Evolutionary conservation across 2,797 vertebrate genomes (phyloP).

Genomic region (Oceanodroma leucorhoa): DNA sequence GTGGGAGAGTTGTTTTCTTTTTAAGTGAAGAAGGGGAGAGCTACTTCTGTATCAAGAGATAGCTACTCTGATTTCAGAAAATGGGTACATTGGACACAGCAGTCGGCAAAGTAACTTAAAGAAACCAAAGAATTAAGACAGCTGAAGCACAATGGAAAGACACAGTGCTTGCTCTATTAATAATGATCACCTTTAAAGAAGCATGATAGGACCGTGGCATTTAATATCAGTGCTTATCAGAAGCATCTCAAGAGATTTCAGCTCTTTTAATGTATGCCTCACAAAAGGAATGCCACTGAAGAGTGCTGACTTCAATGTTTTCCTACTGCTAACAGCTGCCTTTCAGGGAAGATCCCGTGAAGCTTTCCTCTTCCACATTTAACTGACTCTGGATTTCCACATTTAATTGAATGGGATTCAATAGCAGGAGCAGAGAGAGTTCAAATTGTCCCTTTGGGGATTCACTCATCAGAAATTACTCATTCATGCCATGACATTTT

Average conservation of each 20-base stretch:
- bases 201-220: background rate
- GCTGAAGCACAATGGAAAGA: constrained; percentile 22
- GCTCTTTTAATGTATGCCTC: constrained; percentile 35
- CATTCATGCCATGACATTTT: constrained; percentile 21
- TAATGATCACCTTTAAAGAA: constrained; percentile 50
- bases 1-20: background rate
- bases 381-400: constrained; percentile 47
- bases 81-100: background rate
- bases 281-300: constrained; percentile 43
- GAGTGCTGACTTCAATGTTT: constrained; percentile 62
- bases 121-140: constrained; percentile 25
- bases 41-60: background rate
- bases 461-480: constrained; percentile 26
- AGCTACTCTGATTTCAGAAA: background rate
- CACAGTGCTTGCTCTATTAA: constrained; percentile 6
- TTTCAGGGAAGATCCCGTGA: constrained; percentile 48
- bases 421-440: constrained; percentile 46
- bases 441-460: constrained; percentile 50
- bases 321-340: constrained; percentile 39
- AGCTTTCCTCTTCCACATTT: constrained; percentile 43
- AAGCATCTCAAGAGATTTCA: constrained; percentile 58
- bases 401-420: constrained; percentile 48
- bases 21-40: background rate
- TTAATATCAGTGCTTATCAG: constrained; percentile 57
- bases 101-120: background rate